Percentiles rank a stretch among this genome's conserved stretches.
phyloP scores from a whole-genome alignment of 2,888 invertebrate genomes.

The Galeopsomyia nigrocyanea region DNA sequence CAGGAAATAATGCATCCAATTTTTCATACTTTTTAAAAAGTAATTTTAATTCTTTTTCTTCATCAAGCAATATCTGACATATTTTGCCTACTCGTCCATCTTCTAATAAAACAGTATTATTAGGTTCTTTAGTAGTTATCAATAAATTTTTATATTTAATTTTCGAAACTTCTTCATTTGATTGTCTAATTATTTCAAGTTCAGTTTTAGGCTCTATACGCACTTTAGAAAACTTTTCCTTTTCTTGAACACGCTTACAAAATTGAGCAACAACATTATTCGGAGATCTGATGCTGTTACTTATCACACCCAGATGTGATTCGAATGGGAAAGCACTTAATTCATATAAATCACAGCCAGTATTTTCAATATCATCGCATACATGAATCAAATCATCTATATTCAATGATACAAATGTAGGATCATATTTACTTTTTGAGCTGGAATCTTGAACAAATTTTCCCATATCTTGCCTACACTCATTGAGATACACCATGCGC shows the following conservation, averaged over 20 bases:
- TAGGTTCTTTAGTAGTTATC: constrained; percentile 9
- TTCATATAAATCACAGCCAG: constrained; percentile 2
- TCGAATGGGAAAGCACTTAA: constrained; percentile 29
- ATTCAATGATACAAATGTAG: constrained; percentile 1
- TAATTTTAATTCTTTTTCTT: not conserved
- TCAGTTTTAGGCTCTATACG: not conserved
- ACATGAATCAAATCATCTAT: constrained; percentile 1
- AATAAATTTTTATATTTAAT: constrained; percentile 11
- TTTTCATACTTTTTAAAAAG: not conserved
- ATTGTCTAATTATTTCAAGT: not conserved
- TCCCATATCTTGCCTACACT: constrained; percentile 5
- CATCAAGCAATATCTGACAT: not conserved
- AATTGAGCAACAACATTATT: constrained; percentile 10
- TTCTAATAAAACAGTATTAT: constrained; percentile 26
- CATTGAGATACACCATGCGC: not conserved
- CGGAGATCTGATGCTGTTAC: constrained; percentile 6
- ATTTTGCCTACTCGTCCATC: constrained; percentile 9
- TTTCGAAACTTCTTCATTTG: not conserved
- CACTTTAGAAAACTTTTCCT: not conserved
- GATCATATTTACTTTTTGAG: constrained; percentile 3
- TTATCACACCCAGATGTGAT: constrained; percentile 16
- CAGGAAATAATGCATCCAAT: not conserved
- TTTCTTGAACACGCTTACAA: constrained; percentile 12
- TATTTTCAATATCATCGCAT: constrained; percentile 31
- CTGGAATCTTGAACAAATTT: constrained; percentile 1